Conservation (phyloP, 2,113 vertebrate species). For the Lasiurus cinereus region DNA sequence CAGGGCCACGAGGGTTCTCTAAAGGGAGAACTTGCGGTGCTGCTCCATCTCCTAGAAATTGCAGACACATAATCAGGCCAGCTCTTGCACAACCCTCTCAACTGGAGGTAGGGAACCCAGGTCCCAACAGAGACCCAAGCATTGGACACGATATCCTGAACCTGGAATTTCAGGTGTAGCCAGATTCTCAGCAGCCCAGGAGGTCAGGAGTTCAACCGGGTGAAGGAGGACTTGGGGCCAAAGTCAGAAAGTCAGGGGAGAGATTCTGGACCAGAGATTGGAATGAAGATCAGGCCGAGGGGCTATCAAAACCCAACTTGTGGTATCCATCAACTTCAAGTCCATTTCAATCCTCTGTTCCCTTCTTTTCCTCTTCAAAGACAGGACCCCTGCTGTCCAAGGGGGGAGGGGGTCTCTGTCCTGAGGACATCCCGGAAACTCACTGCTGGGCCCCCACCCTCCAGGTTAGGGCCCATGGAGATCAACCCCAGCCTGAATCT, state of each 20-base stretch:
- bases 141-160: background rate
- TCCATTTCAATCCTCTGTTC: too few species aligned
- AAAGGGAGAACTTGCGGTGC: background rate
- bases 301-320: background rate
- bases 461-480: background rate
- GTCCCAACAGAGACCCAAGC: background rate
- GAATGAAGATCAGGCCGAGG: background rate
- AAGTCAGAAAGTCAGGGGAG: background rate
- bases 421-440: background rate
- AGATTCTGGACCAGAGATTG: background rate
- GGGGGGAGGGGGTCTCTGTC: background rate
- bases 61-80: rapidly evolving
- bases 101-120: too few species aligned
- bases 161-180: background rate
- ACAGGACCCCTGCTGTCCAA: too few species aligned
- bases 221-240: background rate
- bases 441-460: too few species aligned
- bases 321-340: too few species aligned
- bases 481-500: background rate
- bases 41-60: background rate
- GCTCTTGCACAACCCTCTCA: background rate
- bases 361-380: too few species aligned
- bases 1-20: too few species aligned
- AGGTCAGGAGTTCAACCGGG: background rate
- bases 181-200: background rate